Base-by-base conservation (phyloP, 2,888 invertebrate species). In the Eudemis profundana region DNA sequence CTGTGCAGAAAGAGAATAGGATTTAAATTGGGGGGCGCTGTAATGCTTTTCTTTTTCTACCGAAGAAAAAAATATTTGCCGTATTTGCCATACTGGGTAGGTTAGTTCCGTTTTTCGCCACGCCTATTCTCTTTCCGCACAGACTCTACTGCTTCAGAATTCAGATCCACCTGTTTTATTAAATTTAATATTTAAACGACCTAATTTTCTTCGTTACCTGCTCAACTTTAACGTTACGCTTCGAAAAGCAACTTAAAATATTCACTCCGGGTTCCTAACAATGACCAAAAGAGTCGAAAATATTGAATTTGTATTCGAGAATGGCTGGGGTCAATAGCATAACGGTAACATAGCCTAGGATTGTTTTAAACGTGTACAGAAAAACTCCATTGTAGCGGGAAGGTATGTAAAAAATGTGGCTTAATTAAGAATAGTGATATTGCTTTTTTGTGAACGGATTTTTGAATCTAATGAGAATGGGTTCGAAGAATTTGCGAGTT, bases 221-320 rank as follows among this genome's bases (percentile, higher is more conserved):
- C 27, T 29, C 21, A 44, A 46, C 53, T 54, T 54, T 53, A 27
- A 46, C 46, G 29, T 42, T 29, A 42, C 27, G 56, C 27, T 40
- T 40, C 56, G 47, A 47, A 47, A 36, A 64, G 38, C 57, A 38
- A 21, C 47, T 65, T 64, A 46, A 60, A 65, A 53, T 65, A 65
- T 65, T 65, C 65, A 59, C 15, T 17, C n/a, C 19, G 40, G 44
- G 42, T 12, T 36, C 21, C 47, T 47, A 42, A 65, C 59, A 65
- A 65, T 65, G 60, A 19, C 29, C 64, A 33, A 64, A 64, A 63
- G 49, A 14, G n/a, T 29, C 40, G 49, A 69, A 66, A 42, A 61
- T 68, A 59, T 57, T 59, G 61, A 40, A 72, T 72, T 67, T 69
- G 72, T 72, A 74, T 74, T 71, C 73, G 66, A 40, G 53, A 15